A percentile compares a stretch with the other conserved stretches of the same genome.
These are phyloP conservation scores for Melieria picta DNA, from an alignment of 2,888 invertebrate genomes.

Conservation along the genomic window DNA sequence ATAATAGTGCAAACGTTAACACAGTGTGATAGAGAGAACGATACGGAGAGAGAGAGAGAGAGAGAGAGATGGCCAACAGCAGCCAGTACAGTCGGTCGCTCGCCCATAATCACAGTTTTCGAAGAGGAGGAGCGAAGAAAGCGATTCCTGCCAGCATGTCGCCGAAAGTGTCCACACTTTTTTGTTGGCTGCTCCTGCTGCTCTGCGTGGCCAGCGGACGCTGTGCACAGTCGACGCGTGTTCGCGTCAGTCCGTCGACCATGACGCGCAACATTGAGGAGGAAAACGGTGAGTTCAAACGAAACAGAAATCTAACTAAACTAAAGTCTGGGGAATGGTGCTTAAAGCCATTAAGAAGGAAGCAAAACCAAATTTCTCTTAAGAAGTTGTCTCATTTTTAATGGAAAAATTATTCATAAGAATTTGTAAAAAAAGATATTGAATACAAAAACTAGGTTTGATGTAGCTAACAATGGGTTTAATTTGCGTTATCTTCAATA, in stretches of 20 bases:
- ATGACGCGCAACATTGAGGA: conserved; percentile 65
- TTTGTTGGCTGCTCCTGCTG: conserved; percentile 41
- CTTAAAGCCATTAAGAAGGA: conserved; percentile 23
- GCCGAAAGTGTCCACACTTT: conserved; percentile 2
- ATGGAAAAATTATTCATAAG: conserved; percentile 13
- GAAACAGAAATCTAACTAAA: not conserved
- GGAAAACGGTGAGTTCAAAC: conserved; percentile 61
- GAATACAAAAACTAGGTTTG: too few relatives aligned
- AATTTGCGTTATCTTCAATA: too few relatives aligned
- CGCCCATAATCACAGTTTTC: not conserved
- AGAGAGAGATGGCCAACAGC: too few relatives aligned
- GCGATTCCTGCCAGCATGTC: conserved; percentile 18
- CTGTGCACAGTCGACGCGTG: conserved; percentile 54
- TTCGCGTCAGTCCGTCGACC: conserved; percentile 57
- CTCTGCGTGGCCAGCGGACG: conserved; percentile 44
- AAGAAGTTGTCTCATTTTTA: conserved; percentile 20
- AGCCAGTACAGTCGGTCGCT: too few relatives aligned
- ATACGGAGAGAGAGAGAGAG: too few relatives aligned
- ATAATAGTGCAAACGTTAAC: not conserved
- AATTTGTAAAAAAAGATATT: conserved; percentile 1
- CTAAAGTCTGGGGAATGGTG: conserved; percentile 29
- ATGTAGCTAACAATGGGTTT: too few relatives aligned
- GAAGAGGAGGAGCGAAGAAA: too few relatives aligned
- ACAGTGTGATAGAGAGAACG: too few relatives aligned
- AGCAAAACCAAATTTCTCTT: conserved; percentile 3